These are phyloP conservation scores for Todus mexicanus DNA, from an alignment of 2,797 vertebrate genomes.

Conservation along the genomic window DNA sequence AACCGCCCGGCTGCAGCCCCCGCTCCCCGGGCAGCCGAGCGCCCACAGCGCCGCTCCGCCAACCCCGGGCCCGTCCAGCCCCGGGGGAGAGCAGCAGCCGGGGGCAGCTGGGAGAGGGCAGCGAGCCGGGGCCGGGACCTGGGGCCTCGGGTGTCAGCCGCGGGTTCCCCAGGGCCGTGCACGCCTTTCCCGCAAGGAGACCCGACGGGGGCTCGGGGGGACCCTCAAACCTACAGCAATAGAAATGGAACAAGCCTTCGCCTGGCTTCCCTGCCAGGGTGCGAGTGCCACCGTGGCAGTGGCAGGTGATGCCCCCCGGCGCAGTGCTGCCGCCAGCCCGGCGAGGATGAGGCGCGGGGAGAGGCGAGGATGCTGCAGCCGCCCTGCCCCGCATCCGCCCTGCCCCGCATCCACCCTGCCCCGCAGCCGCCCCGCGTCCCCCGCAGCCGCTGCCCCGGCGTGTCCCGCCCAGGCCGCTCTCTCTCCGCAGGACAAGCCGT, in stretches of 20 bases:
- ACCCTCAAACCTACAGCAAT: neutral
- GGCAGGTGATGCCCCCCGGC: neutral
- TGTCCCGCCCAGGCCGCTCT: neutral
- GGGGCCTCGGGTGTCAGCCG: neutral
- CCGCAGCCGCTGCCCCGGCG: neutral
- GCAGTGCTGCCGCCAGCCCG: neutral
- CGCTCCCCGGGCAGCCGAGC: neutral
- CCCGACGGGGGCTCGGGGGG: neutral
- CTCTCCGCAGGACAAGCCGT: neutral
- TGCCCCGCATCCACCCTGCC: neutral
- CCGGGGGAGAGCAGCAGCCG: neutral
- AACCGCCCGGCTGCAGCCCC: neutral
- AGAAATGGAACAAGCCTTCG: neutral
- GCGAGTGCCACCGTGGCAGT: neutral
- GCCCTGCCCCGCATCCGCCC: neutral
- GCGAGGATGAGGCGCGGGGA: neutral
- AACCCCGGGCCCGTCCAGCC: neutral
- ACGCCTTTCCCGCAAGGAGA: neutral
- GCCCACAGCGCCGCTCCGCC: neutral
- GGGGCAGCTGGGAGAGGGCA: neutral
- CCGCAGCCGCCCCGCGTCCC: neutral
- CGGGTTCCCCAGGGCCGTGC: neutral
- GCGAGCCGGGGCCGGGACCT: neutral
- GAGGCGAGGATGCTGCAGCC: too few species aligned
- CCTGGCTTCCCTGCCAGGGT: neutral